Evolutionary conservation across 2,888 invertebrate genomes (phyloP), one percentile per base, ranked within the genome.

Genomic region (Crocallis elinguaria): DNA sequence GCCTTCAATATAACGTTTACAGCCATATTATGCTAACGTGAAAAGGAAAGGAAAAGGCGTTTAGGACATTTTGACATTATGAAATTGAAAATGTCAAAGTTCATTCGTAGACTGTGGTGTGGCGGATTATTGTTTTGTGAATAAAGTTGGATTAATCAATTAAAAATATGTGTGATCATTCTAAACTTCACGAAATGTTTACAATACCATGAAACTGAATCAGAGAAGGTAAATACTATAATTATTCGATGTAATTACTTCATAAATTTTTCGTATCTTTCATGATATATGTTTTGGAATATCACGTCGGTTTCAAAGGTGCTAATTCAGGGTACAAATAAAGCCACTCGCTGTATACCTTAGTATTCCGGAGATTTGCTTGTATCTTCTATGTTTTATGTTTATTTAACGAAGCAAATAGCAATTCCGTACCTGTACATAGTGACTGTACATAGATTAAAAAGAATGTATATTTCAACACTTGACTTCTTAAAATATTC

Each of bases 1-100:
- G 35, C 19, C 23, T 36, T 49, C 9, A 25, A 9, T 25, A 9
- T 9, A 21, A 9, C 14, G 33, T 35, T 25, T 9, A 6, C 12
- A n/a, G n/a, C n/a, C n/a, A n/a, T n/a, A n/a, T n/a, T 23, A 7
- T 37, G 37, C 37, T 21, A 37, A 37, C 66, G 60, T 75, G 69
- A 68, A 84, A 84, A 73, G 81, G 78, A 84, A 82, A 76, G 79
- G 81, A 78, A 84, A 82, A 76, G 79, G 73, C 66, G 57, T 66
- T 62, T 81, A 74, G 45, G 77, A 71, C 73, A 58, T 86, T 84
- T 72, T 80, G 75, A 72, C 71, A 74, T 73, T 75, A 79, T 57
- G 62, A 60, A 58, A 57, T 63, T 57, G 69, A 77, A 86, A 89
- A 89, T 90, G 89, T 89, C 89, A 90, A 88, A 90, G 90, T 90